Base-by-base conservation (phyloP, 2,888 invertebrate species). In the Aelia acuminata region DNA sequence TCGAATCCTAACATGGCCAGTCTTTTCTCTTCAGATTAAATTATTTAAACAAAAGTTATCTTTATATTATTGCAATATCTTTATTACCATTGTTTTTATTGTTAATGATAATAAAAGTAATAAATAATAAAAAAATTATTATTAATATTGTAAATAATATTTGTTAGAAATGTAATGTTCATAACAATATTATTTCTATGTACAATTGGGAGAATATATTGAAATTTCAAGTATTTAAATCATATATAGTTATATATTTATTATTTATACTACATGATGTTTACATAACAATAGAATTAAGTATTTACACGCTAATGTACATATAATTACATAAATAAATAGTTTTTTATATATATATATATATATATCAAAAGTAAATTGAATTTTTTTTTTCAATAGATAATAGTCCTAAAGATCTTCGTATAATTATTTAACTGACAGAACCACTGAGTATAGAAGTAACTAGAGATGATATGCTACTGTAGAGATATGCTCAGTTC, bases 61-160 rank as follows among this genome's bases (percentile, higher is more conserved):
- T n/a, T 49, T 49, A 49, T 49, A 49, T 49, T 49, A 49, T 49
- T 49, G 20, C 20, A 3, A 1, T 5, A 53, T 53, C 3, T 53
- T 22, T n/a, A 53, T 53, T 18, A n/a, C n/a, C 8, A n/a, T 20
- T 49, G 8, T n/a, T n/a, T n/a, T n/a, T n/a, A n/a, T n/a, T n/a
- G n/a, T n/a, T n/a, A n/a, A n/a, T n/a, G n/a, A n/a, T n/a, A n/a
- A n/a, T n/a, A n/a, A n/a, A n/a, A n/a, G n/a, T n/a, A n/a, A n/a
- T n/a, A n/a, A n/a, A n/a, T n/a, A n/a, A n/a, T n/a, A n/a, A n/a
- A n/a, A n/a, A n/a, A n/a, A n/a, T n/a, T n/a, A n/a, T n/a, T n/a
- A n/a, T n/a, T n/a, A n/a, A n/a, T n/a, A 53, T 53, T 53, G 53
- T 53, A 53, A 49, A 53, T 50, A 50, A 50, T n/a, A 53, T 53